Percentiles rank a stretch among this genome's conserved stretches.
Conservation (phyloP, 2,113 vertebrate species). For the Pelobates fuscus region DNA sequence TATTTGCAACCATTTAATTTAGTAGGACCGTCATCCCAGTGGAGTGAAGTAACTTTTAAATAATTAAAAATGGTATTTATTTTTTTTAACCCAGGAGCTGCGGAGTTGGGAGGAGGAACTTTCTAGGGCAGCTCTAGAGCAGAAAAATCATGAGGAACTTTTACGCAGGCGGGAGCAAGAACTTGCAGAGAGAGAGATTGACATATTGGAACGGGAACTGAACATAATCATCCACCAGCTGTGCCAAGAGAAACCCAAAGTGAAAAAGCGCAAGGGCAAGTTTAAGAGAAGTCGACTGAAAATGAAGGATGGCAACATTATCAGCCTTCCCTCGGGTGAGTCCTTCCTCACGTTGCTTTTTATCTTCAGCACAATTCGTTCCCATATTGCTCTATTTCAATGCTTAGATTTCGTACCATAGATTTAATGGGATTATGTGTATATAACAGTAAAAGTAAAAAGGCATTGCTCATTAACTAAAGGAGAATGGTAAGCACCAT, state of each 20-base stretch:
- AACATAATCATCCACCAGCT: slow-evolving; percentile 98
- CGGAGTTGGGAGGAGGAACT: slow-evolving; percentile 96
- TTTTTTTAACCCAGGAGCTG: slow-evolving; percentile 74
- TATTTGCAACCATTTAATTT: not conserved
- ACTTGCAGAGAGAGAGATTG: slow-evolving; percentile 91
- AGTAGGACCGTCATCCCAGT: no score
- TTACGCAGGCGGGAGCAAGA: slow-evolving; percentile 89
- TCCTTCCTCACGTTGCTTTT: slow-evolving; percentile 5
- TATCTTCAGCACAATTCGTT: no score
- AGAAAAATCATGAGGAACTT: slow-evolving; percentile 94
- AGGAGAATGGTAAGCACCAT: no score
- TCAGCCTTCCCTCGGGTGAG: slow-evolving; percentile 92
- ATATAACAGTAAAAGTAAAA: no score
- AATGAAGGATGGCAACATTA: slow-evolving; percentile 91
- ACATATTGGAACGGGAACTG: slow-evolving; percentile 92
- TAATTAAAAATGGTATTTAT: not conserved
- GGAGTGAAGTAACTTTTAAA: no score
- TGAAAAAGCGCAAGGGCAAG: slow-evolving; percentile 93
- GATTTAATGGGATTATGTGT: no score
- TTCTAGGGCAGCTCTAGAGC: slow-evolving; percentile 86
- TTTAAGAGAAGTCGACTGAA: slow-evolving; percentile 90
- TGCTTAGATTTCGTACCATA: no score
- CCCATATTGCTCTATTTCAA: no score
- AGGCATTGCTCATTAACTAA: no score
- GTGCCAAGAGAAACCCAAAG: slow-evolving; percentile 92